These are phyloP conservation scores for Plagiodera versicolora DNA, from an alignment of 2,888 invertebrate genomes.

Conservation along the genomic window DNA sequence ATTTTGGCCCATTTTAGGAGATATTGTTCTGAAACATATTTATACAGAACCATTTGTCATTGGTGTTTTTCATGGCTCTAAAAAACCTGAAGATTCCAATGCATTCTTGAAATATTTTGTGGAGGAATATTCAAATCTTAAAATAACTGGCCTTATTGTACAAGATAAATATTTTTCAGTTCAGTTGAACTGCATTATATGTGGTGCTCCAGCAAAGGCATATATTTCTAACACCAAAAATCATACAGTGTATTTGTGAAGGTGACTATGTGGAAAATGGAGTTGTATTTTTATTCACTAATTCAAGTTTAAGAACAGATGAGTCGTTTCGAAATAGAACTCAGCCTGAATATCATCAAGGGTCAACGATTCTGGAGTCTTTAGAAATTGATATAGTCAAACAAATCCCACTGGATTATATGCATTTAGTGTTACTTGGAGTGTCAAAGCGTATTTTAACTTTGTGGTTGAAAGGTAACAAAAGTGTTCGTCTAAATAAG, in stretches of 20 bases:
- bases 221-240: background rate
- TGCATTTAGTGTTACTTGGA: background rate
- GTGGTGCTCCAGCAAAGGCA: slow-evolving; percentile 3
- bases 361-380: background rate
- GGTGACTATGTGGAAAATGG: background rate
- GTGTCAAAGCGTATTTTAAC: background rate
- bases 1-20: background rate
- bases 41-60: slow-evolving; percentile 4
- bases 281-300: background rate
- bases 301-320: background rate
- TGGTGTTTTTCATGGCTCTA: slow-evolving; percentile 4
- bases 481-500: no score
- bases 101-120: background rate
- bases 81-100: background rate
- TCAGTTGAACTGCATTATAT: background rate
- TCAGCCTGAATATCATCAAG: background rate
- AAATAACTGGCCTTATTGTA: background rate
- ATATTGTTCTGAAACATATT: background rate
- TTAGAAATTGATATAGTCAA: slow-evolving; percentile 1
- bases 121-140: background rate
- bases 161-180: background rate
- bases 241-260: slow-evolving; percentile 6
- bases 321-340: slow-evolving; percentile 1
- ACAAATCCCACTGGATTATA: background rate
- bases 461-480: background rate